These are phyloP conservation scores for Echiichthys vipera DNA, from an alignment of 2,797 vertebrate species.

Conservation along the genomic window DNA sequence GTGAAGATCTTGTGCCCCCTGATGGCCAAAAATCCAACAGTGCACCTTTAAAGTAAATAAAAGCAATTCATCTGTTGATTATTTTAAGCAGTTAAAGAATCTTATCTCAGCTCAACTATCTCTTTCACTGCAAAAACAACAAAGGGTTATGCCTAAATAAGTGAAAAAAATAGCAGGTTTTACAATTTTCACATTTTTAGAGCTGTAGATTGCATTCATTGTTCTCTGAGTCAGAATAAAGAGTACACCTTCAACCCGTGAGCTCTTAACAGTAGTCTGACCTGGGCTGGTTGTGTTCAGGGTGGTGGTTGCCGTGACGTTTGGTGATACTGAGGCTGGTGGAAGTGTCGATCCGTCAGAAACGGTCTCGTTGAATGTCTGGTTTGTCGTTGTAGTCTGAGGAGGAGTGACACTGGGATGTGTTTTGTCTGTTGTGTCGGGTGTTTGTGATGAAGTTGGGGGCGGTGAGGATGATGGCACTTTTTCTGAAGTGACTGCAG, in stretches of 20 bases:
- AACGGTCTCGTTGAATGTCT: slow-evolving; percentile 14
- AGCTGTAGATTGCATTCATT: background rate
- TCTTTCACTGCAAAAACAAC: background rate
- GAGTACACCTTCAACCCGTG: background rate
- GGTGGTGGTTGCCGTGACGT: background rate
- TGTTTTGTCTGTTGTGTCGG: slow-evolving; percentile 7
- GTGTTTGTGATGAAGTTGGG: slow-evolving; percentile 11
- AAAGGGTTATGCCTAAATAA: background rate
- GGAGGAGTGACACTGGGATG: background rate
- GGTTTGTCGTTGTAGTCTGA: background rate
- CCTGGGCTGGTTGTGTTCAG: slow-evolving; percentile 53
- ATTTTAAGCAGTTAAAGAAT: too few relatives aligned
- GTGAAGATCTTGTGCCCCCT: background rate
- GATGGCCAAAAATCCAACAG: background rate
- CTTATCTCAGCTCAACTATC: background rate
- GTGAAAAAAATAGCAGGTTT: background rate
- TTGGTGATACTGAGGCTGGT: slow-evolving; percentile 2
- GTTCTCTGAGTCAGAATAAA: background rate
- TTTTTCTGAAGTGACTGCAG: background rate
- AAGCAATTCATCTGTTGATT: too few relatives aligned
- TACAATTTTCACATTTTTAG: background rate
- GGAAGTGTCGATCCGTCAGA: background rate
- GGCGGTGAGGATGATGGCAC: background rate
- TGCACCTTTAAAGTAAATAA: background rate
- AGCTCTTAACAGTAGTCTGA: slow-evolving; percentile 14